Conservation (phyloP, 2,113 vertebrate species). For the Strigops habroptila region DNA sequence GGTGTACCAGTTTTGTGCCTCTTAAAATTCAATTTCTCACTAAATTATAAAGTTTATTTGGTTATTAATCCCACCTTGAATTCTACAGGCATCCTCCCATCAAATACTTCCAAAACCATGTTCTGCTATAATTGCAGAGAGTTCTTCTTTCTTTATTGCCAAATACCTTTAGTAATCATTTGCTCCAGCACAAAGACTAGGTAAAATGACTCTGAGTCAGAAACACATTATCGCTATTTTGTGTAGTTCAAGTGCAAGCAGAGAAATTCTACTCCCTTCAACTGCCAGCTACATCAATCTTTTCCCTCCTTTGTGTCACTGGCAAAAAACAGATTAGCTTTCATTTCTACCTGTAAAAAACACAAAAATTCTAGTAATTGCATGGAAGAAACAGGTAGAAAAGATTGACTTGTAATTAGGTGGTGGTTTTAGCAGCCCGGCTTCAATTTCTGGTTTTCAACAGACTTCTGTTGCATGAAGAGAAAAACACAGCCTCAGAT, state of each 20-base stretch:
- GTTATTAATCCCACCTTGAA: not conserved
- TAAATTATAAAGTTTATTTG: not conserved
- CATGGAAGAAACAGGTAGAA: not conserved
- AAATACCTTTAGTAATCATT: not conserved
- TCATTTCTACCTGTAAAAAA: not conserved
- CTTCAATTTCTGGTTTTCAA: not conserved
- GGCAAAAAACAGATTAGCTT: not conserved
- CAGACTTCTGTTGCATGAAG: not conserved
- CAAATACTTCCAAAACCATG: not conserved
- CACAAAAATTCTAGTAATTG: not conserved
- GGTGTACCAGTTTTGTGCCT: not conserved
- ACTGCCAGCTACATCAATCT: not conserved
- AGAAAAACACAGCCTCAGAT: not conserved
- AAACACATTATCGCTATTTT: not conserved
- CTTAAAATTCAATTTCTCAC: not conserved
- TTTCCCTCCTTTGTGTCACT: not conserved
- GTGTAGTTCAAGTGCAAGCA: not conserved
- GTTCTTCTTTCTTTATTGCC: not conserved
- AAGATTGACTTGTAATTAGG: not conserved
- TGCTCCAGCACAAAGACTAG: not conserved
- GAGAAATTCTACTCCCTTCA: not conserved
- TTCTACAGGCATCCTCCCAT: not conserved
- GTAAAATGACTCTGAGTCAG: not conserved
- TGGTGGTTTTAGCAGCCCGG: not conserved
- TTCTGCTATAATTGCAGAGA: not conserved